A percentile compares a stretch with the other conserved stretches of the same genome.
Evolutionary conservation across 2,113 vertebrate species (phyloP).

Genomic region (Engraulis encrasicolus): DNA sequence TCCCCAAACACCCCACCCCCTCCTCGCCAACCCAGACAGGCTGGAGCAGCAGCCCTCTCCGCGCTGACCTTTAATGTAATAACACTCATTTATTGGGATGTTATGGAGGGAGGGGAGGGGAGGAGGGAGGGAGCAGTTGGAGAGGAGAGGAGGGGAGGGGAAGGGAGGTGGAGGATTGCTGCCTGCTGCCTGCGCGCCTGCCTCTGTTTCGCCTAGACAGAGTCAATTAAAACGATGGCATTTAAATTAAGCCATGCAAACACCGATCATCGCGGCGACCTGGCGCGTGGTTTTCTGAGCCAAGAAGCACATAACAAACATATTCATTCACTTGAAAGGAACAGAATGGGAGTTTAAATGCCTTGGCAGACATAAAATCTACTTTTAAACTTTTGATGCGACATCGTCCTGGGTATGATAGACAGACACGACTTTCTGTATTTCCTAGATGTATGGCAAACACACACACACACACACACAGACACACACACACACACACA

Average conservation of each 20-base stretch:
- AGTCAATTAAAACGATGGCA: constrained; percentile 18
- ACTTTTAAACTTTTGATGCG: not conserved
- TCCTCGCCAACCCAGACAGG: not conserved
- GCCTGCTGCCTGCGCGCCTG: not conserved
- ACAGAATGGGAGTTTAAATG: not conserved
- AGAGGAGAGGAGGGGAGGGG: not conserved
- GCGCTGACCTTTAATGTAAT: constrained; percentile 1
- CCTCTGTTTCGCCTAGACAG: constrained; percentile 8
- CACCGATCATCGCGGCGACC: not conserved
- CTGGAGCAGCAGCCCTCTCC: constrained; percentile 7
- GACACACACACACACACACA: not conserved
- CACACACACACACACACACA: not conserved
- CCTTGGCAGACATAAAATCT: not conserved
- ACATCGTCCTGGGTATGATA: not conserved
- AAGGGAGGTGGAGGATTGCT: not conserved
- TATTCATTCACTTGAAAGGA: not conserved
- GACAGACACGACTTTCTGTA: not conserved
- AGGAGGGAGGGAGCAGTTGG: no score
- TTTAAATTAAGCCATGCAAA: constrained; percentile 1
- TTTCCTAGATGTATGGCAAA: not conserved
- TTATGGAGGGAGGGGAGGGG: not conserved
- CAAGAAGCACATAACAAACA: not conserved
- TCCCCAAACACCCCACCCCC: no score
- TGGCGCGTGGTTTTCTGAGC: not conserved
- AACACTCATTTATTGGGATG: not conserved